Base-by-base conservation (phyloP, 2,797 vertebrate species). In the Pagetopsis macropterus region DNA sequence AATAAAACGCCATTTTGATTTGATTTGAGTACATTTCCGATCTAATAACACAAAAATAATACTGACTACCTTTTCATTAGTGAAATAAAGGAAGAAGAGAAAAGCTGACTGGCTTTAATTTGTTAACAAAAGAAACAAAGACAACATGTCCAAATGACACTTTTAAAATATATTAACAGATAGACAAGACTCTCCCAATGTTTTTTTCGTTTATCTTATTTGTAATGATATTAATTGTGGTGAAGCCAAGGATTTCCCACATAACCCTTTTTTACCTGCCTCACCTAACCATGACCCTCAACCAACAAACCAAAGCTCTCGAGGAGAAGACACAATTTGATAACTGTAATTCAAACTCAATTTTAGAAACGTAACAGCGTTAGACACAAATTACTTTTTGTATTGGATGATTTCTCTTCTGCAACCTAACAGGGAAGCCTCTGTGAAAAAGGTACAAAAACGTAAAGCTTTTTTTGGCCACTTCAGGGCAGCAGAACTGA, bases 11-110 rank as follows among this genome's bases (percentile, higher is more conserved):
- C 2, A 50, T 54, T 27, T 65, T 19, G 33, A 43, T 52, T 52
- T 61, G 8, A 67, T 55, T 56, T 64, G 13, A 54, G 46, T 48
- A 19, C 43, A 68, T 55, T 61, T 68, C 11, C 57, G 62, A 43
- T 49, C 49, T 43, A 16, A 70, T 50, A 56, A 5, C 41, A 52
- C 54, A 46, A 70, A 70, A 58, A 14, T 27, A 52, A 46, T 37
- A 37, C 33, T 37, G 33, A 37, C 6, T 37, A 7, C 33, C 33
- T 37, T 37, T 37, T 37, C 33, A 37, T 37, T 37, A 9, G 33
- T 37, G 33, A 37, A 37, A 37, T 9, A 37, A 37, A 7, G 33
- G 33, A 37, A 37, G 33, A 37, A 37, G 33, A 37, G 8, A 37
- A 9, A 9, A 37, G 33, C 6, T 33, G 33, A 33, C 33, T 33